Evolutionary conservation across 2,888 invertebrate species (phyloP), one percentile per base, ranked within the genome.

Genomic region (Iphiclides podalirius): DNA sequence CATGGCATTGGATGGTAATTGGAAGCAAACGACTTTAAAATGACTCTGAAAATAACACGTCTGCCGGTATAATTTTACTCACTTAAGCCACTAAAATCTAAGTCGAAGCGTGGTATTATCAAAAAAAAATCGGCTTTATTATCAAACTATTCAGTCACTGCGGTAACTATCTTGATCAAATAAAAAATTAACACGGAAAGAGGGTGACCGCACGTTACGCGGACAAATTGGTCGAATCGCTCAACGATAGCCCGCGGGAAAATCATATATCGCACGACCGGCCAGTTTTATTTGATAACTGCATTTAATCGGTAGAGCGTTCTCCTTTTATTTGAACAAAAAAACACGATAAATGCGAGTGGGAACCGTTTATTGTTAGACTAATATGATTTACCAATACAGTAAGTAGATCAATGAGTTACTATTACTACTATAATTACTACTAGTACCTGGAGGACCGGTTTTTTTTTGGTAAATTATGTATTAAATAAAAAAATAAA

Each of bases 81-180:
- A 72, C 67, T 67, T 66, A 65, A 68, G 71, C 69, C 63, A 65
- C 68, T 77, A 55, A 70, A 78, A 70, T 69, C 63, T 61, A 63
- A 62, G 61, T 66, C 60, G 64, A 63, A 56, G 62, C 63, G 64
- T 72, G 60, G 75, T 68, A 86, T 84, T 86, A 84, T 72, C 73
- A 79, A 86, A 86, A 85, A 20, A 20, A 20, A 88, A 87, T 87
- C 85, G 85, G 79, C 83, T 81, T 75, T 81, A 88, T 87, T 87
- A 87, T 68, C 68, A 74, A 82, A 81, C 75, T 76, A 77, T 81
- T 78, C 66, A 79, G 79, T 72, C 63, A 61, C 47, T 35, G 37
- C 65, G 61, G 70, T 77, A 79, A 79, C 75, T 68, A 76, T 78
- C 82, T 80, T 82, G 82, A 81, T 79, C 84, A 71, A 79, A 84